These are phyloP conservation scores for Microctenopoma stevenorrisi DNA, from an alignment of 2,797 vertebrate genomes.

Conservation along the genomic window DNA sequence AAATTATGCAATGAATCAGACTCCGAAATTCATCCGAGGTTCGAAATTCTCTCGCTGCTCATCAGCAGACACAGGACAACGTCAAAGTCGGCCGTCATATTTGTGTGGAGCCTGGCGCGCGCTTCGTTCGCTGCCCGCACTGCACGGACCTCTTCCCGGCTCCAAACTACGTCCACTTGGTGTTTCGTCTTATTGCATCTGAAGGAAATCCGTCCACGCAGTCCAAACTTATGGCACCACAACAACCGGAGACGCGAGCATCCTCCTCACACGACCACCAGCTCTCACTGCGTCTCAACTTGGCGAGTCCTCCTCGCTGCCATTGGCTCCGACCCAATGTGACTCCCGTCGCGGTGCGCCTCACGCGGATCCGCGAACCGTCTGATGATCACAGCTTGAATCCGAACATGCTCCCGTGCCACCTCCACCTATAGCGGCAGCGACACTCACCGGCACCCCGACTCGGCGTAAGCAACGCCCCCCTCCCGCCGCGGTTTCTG, in stretches of 20 bases:
- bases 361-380: slow-evolving; percentile 50
- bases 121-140: slow-evolving; percentile 43
- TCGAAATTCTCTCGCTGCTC: slow-evolving; percentile 6
- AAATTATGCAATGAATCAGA: not conserved
- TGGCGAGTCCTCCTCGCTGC: slow-evolving; percentile 58
- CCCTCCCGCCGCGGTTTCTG: slow-evolving; percentile 22
- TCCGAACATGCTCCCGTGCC: slow-evolving; percentile 52
- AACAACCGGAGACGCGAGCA: slow-evolving; percentile 45
- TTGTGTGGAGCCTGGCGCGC: slow-evolving; percentile 36
- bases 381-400: slow-evolving; percentile 47
- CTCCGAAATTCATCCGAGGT: slow-evolving; percentile 43
- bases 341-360: slow-evolving; percentile 48
- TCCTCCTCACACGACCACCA: slow-evolving; percentile 41
- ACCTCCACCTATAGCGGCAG: slow-evolving; percentile 61
- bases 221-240: slow-evolving; percentile 46
- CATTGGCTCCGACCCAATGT: slow-evolving; percentile 57
- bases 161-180: slow-evolving; percentile 40
- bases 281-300: slow-evolving; percentile 61
- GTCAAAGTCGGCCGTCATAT: slow-evolving; percentile 50
- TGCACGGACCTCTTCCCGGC: slow-evolving; percentile 30
- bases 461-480: slow-evolving; percentile 48
- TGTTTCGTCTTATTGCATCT: slow-evolving; percentile 24
- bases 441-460: slow-evolving; percentile 58
- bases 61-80: slow-evolving; percentile 10
- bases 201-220: slow-evolving; percentile 35